Evolutionary conservation across 2,888 invertebrate genomes (phyloP).

Genomic region (Cheilosia grossa): DNA sequence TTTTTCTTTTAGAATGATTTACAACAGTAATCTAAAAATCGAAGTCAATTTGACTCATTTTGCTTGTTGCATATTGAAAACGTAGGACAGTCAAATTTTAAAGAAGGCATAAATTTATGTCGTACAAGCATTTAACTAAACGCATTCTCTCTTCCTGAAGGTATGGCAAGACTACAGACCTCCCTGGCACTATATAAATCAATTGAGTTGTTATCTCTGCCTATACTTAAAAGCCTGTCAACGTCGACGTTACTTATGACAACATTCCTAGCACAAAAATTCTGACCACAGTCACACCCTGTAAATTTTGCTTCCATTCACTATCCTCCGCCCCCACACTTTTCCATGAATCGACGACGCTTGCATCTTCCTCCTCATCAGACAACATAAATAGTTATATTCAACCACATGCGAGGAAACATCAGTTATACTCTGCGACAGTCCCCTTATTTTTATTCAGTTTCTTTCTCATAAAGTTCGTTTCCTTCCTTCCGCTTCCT

Average conservation of each 20-base stretch:
- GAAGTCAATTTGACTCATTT: no score
- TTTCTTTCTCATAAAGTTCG: background rate
- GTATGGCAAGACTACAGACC: no score
- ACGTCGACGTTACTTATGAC: background rate
- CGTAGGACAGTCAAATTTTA: no score
- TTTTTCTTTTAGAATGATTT: no score
- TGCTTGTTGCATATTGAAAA: no score
- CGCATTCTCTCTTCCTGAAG: no score
- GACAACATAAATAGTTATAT: constrained; percentile 14
- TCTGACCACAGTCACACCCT: constrained; percentile 39
- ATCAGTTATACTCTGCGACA: background rate
- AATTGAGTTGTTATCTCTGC: no score
- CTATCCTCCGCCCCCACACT: constrained; percentile 8
- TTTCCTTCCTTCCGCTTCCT: constrained; percentile 22
- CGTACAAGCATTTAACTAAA: no score
- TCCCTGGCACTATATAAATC: no score
- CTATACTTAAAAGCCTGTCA: no score
- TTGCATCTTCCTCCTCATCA: background rate
- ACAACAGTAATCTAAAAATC: no score
- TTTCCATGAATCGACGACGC: constrained; percentile 1
- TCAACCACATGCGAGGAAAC: constrained; percentile 4
- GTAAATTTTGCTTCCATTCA: background rate
- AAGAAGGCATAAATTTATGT: no score
- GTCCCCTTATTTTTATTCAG: constrained; percentile 24
- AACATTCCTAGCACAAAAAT: background rate